Percentiles rank a stretch among this genome's conserved stretches.
Evolutionary conservation across 2,888 invertebrate genomes (phyloP).

Genomic region (Diarsia brunnea): DNA sequence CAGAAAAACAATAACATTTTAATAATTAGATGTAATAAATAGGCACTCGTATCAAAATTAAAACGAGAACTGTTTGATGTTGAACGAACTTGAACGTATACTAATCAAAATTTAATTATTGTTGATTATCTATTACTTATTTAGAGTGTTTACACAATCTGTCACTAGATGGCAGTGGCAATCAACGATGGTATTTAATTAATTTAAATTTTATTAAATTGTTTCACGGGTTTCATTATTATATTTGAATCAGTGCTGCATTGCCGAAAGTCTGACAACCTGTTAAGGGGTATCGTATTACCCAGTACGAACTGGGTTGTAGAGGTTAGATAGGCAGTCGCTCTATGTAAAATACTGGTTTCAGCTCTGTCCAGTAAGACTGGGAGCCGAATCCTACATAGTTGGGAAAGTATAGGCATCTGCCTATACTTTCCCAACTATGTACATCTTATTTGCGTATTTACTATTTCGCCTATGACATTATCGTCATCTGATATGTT

Average conservation of each 20-base stretch:
- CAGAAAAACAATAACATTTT: conserved; percentile 26
- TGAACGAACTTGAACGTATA: conserved; percentile 21
- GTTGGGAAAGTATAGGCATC: background rate
- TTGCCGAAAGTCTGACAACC: background rate
- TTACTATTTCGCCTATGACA: no score
- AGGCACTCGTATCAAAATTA: conserved; percentile 39
- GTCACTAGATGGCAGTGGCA: conserved; percentile 45
- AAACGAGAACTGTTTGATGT: conserved; percentile 57
- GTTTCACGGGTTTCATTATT: background rate
- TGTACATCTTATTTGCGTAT: no score
- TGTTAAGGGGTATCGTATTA: background rate
- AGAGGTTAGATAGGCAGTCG: background rate
- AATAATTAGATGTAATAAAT: no score
- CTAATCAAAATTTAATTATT: conserved; percentile 65
- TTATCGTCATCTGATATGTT: no score
- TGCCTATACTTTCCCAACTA: no score
- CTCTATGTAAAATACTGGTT: background rate
- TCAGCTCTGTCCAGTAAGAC: background rate
- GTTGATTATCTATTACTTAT: conserved; percentile 47
- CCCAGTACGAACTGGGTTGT: background rate
- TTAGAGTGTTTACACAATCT: conserved; percentile 42
- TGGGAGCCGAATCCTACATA: background rate
- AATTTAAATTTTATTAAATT: conserved; percentile 36
- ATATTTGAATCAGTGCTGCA: background rate
- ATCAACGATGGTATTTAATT: conserved; percentile 49